Base-by-base conservation (phyloP, 1,140 invertebrate species). In the Stegodyphus mimosarum region DNA sequence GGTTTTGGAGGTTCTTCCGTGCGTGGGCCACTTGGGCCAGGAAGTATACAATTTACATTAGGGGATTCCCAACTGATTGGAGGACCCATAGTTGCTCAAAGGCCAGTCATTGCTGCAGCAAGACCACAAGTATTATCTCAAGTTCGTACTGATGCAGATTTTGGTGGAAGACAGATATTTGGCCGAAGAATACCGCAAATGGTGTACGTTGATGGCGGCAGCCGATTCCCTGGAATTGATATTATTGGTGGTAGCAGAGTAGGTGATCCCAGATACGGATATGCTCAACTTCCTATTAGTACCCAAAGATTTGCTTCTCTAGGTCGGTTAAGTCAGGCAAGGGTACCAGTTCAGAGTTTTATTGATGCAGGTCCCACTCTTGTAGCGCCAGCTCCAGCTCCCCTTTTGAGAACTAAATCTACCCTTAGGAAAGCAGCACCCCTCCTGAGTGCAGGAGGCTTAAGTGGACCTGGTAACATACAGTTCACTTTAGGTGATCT, bases 191-290 rank as follows among this genome's bases (percentile, higher is more conserved):
- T 33, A 5, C 81, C 81, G 53, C 80, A 83, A 53, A 50, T 84
- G 18, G 17, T 69, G 3, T 84, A 84, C 81, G 66, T 60, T 70
- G 81, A 84, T 76, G 81, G 81, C 52, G 81, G 81, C 13, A 51
- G 18, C 6, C 60, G 64, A 55, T 84, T 75, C 17, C 49, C 66
- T 48, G 81, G 81, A 13, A 75, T 84, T 76, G 81, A 84, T 17
- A 84, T 76, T 13, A 70, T 84, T 17, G 81, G 81, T 49, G 81
- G 81, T 67, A 69, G 64, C 73, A 15, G 81, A 75, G 69, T 18
- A 33, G 78, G 78, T 63, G 70, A 81, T 15, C 9, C 13, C 69
- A 50, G 81, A 69, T 51, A 7, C 78, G 72, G 64, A 18, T 72
- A 11, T 6, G 66, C 53, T 67, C 78, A 6, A 63, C 78, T 17